Percentiles rank a stretch among this genome's conserved stretches.
phyloP scores from a whole-genome alignment of 2,888 invertebrate species.

The Balanococcus diminutus region DNA sequence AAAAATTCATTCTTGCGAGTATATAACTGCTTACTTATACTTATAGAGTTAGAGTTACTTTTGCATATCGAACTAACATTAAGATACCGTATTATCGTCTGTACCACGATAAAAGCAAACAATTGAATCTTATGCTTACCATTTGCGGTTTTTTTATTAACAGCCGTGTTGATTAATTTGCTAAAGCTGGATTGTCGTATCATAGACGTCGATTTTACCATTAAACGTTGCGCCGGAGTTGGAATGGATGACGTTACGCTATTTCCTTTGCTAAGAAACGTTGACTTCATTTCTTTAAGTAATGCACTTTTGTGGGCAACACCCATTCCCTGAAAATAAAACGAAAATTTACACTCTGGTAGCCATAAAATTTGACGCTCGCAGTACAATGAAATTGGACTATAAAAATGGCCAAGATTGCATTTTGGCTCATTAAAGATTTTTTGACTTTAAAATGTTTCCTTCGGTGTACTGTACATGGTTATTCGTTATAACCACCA shows the following conservation, averaged over 20 bases:
- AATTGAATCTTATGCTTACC: constrained; percentile 60
- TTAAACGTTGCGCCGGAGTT: constrained; percentile 61
- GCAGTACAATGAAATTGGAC: too few species aligned
- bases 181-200: constrained; percentile 71
- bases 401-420: too few species aligned
- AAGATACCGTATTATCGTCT: too few species aligned
- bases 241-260: constrained; percentile 56
- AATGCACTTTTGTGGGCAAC: constrained; percentile 14
- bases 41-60: neutral
- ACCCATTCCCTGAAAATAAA: constrained; percentile 50
- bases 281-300: constrained; percentile 47
- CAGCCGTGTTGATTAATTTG: constrained; percentile 66
- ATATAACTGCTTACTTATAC: neutral
- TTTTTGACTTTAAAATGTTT: too few species aligned
- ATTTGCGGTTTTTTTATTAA: constrained; percentile 61
- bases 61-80: too few species aligned
- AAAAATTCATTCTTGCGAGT: neutral
- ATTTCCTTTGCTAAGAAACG: constrained; percentile 24
- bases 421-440: too few species aligned
- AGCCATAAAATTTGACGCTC: too few species aligned
- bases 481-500: too few species aligned
- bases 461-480: too few species aligned
- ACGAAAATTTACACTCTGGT: constrained; percentile 86
- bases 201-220: constrained; percentile 64
- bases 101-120: neutral